Percentiles rank a stretch among this genome's conserved stretches.
Conservation (phyloP, 2,888 invertebrate genomes). For the Cosmia trapezina region DNA sequence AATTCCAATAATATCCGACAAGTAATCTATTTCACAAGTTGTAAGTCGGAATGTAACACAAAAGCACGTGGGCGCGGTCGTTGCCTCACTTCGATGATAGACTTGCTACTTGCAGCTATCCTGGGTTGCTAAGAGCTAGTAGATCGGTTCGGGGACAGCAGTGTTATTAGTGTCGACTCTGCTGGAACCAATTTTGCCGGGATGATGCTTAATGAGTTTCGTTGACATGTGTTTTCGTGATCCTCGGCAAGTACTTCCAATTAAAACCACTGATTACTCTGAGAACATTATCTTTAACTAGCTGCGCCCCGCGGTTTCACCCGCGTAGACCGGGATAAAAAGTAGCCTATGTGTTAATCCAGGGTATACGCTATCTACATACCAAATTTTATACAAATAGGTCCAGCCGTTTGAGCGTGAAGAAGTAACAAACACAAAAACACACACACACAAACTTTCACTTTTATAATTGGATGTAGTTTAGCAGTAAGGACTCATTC, state of each 20-base stretch:
- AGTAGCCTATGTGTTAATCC: too few relatives aligned
- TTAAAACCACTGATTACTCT: background rate
- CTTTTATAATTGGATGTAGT: too few relatives aligned
- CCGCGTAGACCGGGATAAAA: too few relatives aligned
- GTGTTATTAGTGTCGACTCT: background rate
- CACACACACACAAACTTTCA: too few relatives aligned
- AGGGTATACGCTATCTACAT: too few relatives aligned
- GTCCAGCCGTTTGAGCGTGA: too few relatives aligned
- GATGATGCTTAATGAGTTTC: background rate
- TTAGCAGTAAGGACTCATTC: too few relatives aligned
- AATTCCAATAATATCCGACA: slow-evolving; percentile 51
- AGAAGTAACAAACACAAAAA: too few relatives aligned
- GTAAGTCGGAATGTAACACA: slow-evolving; percentile 52
- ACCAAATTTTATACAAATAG: too few relatives aligned
- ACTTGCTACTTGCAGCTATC: slow-evolving; percentile 16
- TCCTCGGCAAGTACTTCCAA: background rate
- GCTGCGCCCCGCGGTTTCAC: too few relatives aligned
- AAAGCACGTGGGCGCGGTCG: slow-evolving; percentile 58
- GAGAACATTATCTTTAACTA: too few relatives aligned
- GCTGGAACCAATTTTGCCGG: background rate
- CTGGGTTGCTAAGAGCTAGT: background rate
- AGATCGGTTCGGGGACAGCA: background rate
- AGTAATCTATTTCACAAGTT: slow-evolving; percentile 58
- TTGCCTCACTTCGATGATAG: slow-evolving; percentile 52
- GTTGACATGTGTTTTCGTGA: background rate